These are phyloP conservation scores for Kryphioiulus occultus DNA, from an alignment of 2,888 invertebrate species.

Conservation along the genomic window DNA sequence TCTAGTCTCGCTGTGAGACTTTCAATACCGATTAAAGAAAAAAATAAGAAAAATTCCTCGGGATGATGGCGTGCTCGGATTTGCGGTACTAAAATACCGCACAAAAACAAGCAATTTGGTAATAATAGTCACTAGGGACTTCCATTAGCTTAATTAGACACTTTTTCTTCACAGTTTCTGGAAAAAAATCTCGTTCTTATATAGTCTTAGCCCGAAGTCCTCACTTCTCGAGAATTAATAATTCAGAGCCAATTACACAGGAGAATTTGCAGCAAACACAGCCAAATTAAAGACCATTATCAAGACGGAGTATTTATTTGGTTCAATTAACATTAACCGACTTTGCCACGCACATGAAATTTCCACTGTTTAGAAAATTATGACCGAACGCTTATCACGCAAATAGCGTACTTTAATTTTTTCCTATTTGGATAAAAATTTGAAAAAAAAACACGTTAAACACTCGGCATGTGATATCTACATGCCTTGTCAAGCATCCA, in stretches of 20 bases:
- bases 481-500: too few relatives aligned
- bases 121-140: background rate
- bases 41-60: background rate
- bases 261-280: background rate
- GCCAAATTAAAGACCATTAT: background rate
- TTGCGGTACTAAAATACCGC: background rate
- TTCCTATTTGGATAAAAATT: too few relatives aligned
- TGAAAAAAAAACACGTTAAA: too few relatives aligned
- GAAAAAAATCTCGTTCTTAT: background rate
- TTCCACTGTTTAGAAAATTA: too few relatives aligned
- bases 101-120: background rate
- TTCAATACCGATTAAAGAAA: background rate
- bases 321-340: background rate
- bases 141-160: conserved; percentile 10
- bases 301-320: background rate
- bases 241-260: conserved; percentile 4
- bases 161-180: background rate
- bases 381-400: too few relatives aligned
- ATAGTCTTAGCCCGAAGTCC: background rate
- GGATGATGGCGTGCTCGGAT: background rate
- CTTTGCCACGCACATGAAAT: background rate
- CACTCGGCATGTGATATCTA: too few relatives aligned
- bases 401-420: too few relatives aligned
- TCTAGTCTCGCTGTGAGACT: background rate
- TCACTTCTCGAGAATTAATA: background rate